phyloP scores from a whole-genome alignment of 2,888 invertebrate genomes.

The Dasypolia templi region DNA sequence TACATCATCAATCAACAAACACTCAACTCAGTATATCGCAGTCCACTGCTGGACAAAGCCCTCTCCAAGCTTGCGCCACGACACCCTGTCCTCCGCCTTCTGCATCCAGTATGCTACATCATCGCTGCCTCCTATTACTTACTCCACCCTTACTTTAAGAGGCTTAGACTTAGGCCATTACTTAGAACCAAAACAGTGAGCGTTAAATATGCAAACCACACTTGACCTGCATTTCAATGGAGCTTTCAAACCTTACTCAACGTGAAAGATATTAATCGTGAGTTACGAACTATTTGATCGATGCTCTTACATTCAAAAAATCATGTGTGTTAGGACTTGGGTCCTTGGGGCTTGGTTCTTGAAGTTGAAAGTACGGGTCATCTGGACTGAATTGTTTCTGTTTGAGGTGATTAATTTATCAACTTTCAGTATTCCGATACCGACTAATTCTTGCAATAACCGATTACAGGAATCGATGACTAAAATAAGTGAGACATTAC shows the following conservation, averaged over 20 bases:
- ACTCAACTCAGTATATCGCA: no score
- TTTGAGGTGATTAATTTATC: neutral
- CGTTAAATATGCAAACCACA: conserved; percentile 78
- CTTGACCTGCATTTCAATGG: conserved; percentile 74
- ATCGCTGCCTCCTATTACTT: conserved; percentile 42
- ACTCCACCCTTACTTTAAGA: conserved; percentile 64
- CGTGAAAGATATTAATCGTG: conserved; percentile 45
- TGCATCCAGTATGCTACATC: neutral
- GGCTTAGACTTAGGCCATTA: conserved; percentile 78
- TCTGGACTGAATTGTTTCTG: no score
- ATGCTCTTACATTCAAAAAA: conserved; percentile 1
- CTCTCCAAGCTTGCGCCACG: neutral
- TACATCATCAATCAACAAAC: no score
- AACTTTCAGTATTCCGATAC: neutral
- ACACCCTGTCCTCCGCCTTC: neutral
- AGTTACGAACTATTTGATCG: conserved; percentile 25
- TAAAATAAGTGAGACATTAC: neutral
- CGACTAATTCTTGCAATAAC: neutral
- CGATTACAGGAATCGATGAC: neutral
- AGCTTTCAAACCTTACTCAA: conserved; percentile 57
- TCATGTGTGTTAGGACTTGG: neutral
- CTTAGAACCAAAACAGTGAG: conserved; percentile 75
- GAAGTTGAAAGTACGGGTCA: neutral
- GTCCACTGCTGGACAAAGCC: no score
- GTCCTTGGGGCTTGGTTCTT: neutral